Conservation (phyloP, 2,113 vertebrate species). For the Tretioscincus oriximinensis region DNA sequence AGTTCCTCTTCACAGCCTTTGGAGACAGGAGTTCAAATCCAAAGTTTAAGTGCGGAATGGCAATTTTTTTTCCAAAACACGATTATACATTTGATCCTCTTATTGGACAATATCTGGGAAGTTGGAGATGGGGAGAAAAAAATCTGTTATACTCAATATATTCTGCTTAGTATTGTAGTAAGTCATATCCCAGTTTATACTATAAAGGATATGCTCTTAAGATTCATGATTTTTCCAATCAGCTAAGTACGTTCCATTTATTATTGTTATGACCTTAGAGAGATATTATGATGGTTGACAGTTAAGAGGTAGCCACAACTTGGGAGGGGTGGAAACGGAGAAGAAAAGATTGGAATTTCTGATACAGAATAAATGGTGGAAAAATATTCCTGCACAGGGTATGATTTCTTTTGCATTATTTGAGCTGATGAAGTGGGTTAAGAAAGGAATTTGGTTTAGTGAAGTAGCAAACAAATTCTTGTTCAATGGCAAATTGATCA, state of each 20-base stretch:
- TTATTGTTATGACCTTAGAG: conserved; percentile 49
- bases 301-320: conserved; percentile 21
- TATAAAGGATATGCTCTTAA: background rate
- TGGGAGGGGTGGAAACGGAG: background rate
- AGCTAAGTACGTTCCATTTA: conserved; percentile 52
- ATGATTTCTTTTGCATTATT: conserved; percentile 28
- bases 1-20: no score
- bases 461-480: background rate
- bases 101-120: background rate
- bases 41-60: no score
- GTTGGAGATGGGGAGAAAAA: background rate
- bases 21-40: no score
- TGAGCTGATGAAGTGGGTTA: conserved; percentile 31
- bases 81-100: background rate
- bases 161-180: background rate
- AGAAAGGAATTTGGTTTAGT: background rate
- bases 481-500: no score
- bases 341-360: conserved; percentile 55
- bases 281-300: background rate
- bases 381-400: conserved; percentile 51
- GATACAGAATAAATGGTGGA: conserved; percentile 52
- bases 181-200: fast-evolving
- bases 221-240: conserved; percentile 52
- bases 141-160: background rate
- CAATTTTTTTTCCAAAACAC: background rate